Percentiles rank a stretch among this genome's conserved stretches.
Evolutionary conservation across 2,888 invertebrate genomes (phyloP).

Genomic region (Cataglyphis livida): DNA sequence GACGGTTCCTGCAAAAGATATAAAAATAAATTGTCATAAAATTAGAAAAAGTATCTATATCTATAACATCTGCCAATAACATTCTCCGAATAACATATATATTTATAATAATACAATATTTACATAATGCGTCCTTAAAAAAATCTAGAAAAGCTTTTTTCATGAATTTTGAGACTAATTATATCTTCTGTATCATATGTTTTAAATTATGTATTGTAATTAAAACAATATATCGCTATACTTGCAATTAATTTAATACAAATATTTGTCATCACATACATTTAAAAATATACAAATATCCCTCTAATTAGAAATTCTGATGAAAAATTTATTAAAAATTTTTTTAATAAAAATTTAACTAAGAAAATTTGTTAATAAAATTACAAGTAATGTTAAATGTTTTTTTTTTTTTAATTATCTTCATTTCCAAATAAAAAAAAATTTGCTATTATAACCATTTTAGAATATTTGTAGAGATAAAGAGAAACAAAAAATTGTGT

Average conservation of each 20-base stretch:
- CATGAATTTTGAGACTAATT: background rate
- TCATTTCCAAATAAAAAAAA: background rate
- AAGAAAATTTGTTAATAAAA: background rate
- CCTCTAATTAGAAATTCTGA: background rate
- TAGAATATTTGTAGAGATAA: background rate
- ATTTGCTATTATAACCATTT: constrained; percentile 66
- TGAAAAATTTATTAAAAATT: background rate
- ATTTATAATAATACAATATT: background rate
- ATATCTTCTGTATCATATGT: background rate
- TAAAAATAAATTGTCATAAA: background rate
- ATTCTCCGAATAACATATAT: background rate
- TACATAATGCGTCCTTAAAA: background rate
- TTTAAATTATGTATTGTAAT: background rate
- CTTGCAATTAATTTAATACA: background rate
- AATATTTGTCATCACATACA: background rate
- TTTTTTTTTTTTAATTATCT: background rate
- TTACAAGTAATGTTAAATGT: background rate
- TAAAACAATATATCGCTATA: too few species aligned
- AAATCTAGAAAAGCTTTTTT: background rate
- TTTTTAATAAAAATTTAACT: background rate
- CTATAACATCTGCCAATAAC: background rate
- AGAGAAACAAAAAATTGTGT: background rate
- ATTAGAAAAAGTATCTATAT: background rate
- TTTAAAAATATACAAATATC: background rate
- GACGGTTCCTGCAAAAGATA: constrained; percentile 73